These are phyloP conservation scores for Tenodera sinensis DNA, from an alignment of 2,888 invertebrate species.

Conservation along the genomic window DNA sequence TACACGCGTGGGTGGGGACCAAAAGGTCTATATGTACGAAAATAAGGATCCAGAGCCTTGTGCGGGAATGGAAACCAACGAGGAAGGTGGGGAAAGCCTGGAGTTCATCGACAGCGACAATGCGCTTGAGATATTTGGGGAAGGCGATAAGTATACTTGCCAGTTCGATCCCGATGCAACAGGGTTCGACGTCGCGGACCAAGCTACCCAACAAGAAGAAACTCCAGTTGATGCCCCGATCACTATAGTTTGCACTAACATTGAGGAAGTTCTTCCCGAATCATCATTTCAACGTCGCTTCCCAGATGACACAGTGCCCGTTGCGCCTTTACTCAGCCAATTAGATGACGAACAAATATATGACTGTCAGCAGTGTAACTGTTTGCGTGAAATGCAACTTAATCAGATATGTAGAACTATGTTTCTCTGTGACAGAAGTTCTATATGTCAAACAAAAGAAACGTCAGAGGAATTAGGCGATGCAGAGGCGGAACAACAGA, in stretches of 20 bases:
- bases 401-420: not conserved
- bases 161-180: not conserved
- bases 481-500: no score
- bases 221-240: not conserved
- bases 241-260: not conserved
- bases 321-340: not conserved
- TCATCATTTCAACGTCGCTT: not conserved
- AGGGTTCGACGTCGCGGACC: not conserved
- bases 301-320: not conserved
- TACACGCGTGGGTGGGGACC: not conserved
- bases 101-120: not conserved
- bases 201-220: not conserved
- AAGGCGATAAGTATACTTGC: not conserved
- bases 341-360: not conserved
- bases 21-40: not conserved
- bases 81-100: not conserved
- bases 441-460: not conserved
- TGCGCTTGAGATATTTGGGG: not conserved
- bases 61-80: not conserved
- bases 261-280: not conserved
- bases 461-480: no score
- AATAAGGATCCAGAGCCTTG: not conserved
- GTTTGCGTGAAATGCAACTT: not conserved
- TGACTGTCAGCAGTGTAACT: not conserved
- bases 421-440: not conserved